Base-by-base conservation (phyloP, 1,140 invertebrate species). In the Meloidogyne hapla region DNA sequence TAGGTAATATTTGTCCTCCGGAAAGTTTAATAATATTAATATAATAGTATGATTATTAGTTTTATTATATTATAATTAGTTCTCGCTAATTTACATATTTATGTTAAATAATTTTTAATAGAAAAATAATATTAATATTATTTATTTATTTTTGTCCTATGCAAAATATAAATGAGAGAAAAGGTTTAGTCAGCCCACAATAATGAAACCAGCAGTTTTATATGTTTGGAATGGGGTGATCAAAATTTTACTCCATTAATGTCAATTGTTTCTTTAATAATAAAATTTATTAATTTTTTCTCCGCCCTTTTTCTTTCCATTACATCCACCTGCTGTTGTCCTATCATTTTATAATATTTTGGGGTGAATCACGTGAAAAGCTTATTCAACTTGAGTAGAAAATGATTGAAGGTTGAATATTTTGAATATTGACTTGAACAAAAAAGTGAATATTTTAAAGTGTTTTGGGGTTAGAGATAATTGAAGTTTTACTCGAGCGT, bases 161-260 rank as follows among this genome's bases (percentile, higher is more conserved):
- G n/a, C 2, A 56, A 56, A 56, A 56, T 33, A 8, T 5, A n/a
- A n/a, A 18, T 5, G 15, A n/a, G 12, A 56, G 48, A n/a, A 56
- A 56, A 56, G 8, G 18, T n/a, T 56, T 56, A 56, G 48, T 56
- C 48, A 56, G 48, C 48, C 48, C 48, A 56, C 48, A 56, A 56
- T n/a, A 56, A n/a, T n/a, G 8, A 56, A 56, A 56, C 48, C 48
- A 56, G 48, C 48, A 56, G 48, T 56, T 56, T 56, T 56, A 56
- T 56, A 56, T 56, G n/a, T 56, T 56, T 56, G 8, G 48, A 56
- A 56, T 56, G 48, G 48, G 18, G 48, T 56, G 48, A 56, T 56
- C 12, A 56, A 56, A 56, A 56, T 56, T n/a, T 56, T 33, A 33
- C 4, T 33, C n/a, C n/a, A 56, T 56, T 56, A 56, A 56, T 56